Conservation (phyloP, 2,797 vertebrate species). For the Coregonus sp. region DNA sequence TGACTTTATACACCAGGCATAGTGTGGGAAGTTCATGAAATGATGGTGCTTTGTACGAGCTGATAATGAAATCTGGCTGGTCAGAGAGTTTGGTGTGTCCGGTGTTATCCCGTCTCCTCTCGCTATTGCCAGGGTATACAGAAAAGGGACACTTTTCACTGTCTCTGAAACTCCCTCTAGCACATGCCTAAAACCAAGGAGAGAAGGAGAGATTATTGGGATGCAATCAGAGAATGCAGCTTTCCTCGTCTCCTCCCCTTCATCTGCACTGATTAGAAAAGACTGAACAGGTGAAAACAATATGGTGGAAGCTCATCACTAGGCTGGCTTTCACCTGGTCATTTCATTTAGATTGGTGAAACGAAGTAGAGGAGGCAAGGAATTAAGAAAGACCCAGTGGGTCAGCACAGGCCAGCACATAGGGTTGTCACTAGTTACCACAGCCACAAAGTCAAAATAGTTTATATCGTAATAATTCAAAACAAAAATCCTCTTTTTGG, state of each 20-base stretch:
- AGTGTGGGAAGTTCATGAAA: background rate
- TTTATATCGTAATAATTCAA: no score
- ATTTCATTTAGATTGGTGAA: background rate
- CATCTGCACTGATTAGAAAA: background rate
- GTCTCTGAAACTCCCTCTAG: background rate
- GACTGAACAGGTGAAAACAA: background rate
- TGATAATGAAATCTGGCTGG: background rate
- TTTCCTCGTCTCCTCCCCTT: background rate
- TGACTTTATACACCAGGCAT: background rate
- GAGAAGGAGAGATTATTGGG: no score
- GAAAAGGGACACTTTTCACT: background rate
- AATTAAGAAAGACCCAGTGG: background rate
- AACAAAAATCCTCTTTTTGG: background rate
- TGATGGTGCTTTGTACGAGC: background rate
- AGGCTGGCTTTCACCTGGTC: background rate
- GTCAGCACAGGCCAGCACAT: background rate
- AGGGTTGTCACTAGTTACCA: background rate
- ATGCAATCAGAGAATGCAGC: background rate
- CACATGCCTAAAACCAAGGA: background rate
- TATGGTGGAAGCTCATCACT: background rate
- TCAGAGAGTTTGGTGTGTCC: background rate
- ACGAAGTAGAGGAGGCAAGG: background rate
- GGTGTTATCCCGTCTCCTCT: background rate
- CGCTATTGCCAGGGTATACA: background rate
- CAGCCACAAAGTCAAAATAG: no score